Conservation (phyloP, 2,888 invertebrate species). For the Sesamia inferens region DNA sequence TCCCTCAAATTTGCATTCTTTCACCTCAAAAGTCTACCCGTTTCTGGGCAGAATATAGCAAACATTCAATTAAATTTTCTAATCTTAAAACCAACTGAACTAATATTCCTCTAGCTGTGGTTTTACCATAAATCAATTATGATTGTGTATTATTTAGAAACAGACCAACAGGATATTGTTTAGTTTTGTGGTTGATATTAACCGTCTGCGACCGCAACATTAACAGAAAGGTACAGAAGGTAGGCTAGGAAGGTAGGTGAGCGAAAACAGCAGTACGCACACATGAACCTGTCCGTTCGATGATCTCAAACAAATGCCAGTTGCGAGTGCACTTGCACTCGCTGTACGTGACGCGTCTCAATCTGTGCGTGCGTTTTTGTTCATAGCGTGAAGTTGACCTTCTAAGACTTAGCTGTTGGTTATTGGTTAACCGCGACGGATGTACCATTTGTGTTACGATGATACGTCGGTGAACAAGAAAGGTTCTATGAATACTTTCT, state of each 20-base stretch:
- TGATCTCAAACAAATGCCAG: background rate
- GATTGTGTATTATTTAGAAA: constrained; percentile 46
- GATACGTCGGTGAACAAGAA: constrained; percentile 17
- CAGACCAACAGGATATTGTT: constrained; percentile 53
- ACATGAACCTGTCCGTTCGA: background rate
- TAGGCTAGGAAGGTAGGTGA: background rate
- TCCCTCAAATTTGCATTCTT: background rate
- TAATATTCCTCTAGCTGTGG: constrained; percentile 23
- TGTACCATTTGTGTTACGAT: constrained; percentile 16
- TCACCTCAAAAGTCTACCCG: background rate
- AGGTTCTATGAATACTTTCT: constrained; percentile 1
- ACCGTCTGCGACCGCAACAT: constrained; percentile 28
- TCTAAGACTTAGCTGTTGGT: constrained; percentile 8
- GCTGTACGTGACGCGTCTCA: background rate
- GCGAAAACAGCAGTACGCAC: background rate
- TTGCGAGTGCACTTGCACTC: background rate
- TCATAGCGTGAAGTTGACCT: background rate
- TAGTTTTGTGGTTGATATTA: constrained; percentile 26
- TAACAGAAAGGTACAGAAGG: constrained; percentile 12
- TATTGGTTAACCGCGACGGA: constrained; percentile 34
- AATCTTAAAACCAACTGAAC: constrained; percentile 10
- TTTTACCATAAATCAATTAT: constrained; percentile 56
- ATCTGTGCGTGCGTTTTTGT: background rate
- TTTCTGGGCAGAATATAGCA: background rate
- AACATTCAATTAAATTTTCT: constrained; percentile 10